Percentiles rank a stretch among this genome's conserved stretches.
Evolutionary conservation across 2,113 vertebrate species (phyloP).

Genomic region (Galemys pyrenaicus): DNA sequence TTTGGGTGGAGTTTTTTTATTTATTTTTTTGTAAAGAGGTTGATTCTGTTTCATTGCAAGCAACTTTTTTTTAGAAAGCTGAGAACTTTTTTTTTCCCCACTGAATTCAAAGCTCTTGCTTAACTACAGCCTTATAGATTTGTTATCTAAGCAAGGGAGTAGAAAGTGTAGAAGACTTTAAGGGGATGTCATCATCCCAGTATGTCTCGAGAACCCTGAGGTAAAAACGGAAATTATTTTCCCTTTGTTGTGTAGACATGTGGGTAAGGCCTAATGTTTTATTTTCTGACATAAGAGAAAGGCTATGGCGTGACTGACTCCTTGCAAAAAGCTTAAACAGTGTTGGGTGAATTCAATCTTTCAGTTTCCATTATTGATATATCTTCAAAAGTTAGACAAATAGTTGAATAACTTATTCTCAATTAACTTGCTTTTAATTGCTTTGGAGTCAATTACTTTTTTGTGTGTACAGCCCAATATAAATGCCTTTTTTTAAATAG

Average conservation of each 20-base stretch:
- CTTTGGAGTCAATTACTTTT: not conserved
- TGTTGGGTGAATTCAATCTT: not conserved
- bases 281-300: not conserved
- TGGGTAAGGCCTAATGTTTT: not conserved
- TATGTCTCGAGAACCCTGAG: not conserved
- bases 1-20: not conserved
- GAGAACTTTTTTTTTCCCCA: slow-evolving; percentile 6
- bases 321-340: not conserved
- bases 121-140: not conserved
- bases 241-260: not conserved
- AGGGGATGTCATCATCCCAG: slow-evolving; percentile 34
- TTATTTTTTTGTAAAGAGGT: not conserved
- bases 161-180: not conserved
- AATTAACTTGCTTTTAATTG: slow-evolving; percentile 20
- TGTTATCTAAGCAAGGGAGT: not conserved
- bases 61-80: slow-evolving; percentile 45
- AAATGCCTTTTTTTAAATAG: not conserved
- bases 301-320: not conserved
- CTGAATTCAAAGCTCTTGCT: slow-evolving; percentile 41
- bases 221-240: not conserved
- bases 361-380: not conserved
- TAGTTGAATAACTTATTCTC: not conserved
- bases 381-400: not conserved
- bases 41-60: not conserved
- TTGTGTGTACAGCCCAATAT: not conserved